These are phyloP conservation scores for Ennomos erosarius DNA, from an alignment of 2,888 invertebrate species.

Conservation along the genomic window DNA sequence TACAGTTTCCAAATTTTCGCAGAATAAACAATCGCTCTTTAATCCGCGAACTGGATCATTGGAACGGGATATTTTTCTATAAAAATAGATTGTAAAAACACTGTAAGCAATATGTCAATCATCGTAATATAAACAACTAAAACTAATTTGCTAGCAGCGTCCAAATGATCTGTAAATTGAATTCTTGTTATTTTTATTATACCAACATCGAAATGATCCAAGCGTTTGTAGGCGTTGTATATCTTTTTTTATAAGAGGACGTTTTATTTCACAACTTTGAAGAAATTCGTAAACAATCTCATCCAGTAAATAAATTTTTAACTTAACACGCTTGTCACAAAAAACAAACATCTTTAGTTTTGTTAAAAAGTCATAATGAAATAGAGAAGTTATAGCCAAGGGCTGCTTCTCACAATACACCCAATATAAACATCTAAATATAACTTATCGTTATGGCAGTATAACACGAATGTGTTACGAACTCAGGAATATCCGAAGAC, in stretches of 20 bases:
- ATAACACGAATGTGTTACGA: constrained; percentile 16
- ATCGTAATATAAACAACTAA: too few relatives aligned
- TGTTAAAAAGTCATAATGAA: constrained; percentile 16
- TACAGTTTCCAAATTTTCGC: too few relatives aligned
- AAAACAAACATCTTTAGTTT: constrained; percentile 8
- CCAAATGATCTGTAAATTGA: too few relatives aligned
- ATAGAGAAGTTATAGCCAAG: constrained; percentile 17
- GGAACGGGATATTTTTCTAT: too few relatives aligned
- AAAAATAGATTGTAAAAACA: too few relatives aligned
- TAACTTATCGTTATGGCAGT: constrained; percentile 12
- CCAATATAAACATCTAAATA: constrained; percentile 18
- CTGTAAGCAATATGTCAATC: too few relatives aligned
- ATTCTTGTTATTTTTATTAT: neutral
- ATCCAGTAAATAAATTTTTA: constrained; percentile 1
- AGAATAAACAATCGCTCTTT: too few relatives aligned
- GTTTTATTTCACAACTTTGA: constrained; percentile 4
- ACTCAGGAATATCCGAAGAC: constrained; percentile 8
- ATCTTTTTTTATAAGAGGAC: neutral
- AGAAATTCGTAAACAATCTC: constrained; percentile 8
- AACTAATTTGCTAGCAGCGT: too few relatives aligned
- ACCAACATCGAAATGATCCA: neutral
- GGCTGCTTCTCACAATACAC: constrained; percentile 18
- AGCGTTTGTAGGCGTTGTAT: neutral
- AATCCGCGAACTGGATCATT: too few relatives aligned
- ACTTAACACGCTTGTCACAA: constrained; percentile 4